phyloP scores from a whole-genome alignment of 2,113 vertebrate genomes.

The Gopherus flavomarginatus region DNA sequence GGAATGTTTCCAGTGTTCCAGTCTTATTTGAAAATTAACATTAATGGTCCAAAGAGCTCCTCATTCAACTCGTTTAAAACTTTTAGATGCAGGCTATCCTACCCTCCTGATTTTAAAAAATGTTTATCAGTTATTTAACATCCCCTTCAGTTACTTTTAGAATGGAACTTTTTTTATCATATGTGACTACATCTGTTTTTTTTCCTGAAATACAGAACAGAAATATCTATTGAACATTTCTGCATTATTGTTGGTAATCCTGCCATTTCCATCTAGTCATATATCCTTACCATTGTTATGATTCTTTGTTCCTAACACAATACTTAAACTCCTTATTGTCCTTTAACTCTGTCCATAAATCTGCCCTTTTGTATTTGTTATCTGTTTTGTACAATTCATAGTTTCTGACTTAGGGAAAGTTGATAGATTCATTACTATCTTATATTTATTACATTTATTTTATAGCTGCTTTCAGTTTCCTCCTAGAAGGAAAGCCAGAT shows the following conservation, averaged over 20 bases:
- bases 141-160: neutral
- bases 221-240: neutral
- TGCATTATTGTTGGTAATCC: neutral
- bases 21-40: neutral
- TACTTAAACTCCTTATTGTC: neutral
- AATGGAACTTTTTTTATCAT: neutral
- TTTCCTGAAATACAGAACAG: neutral
- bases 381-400: neutral
- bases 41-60: neutral
- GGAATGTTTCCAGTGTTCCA: too few relatives aligned
- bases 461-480: neutral
- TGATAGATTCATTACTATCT: neutral
- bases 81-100: neutral
- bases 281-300: neutral
- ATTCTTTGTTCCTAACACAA: neutral
- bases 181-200: too few relatives aligned
- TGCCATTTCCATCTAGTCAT: neutral
- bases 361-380: neutral
- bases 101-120: neutral
- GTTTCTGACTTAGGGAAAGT: neutral
- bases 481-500: neutral
- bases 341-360: neutral
- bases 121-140: neutral
- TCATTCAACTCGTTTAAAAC: neutral
- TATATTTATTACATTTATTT: neutral